A percentile compares a stretch with the other conserved stretches of the same genome.
These are phyloP conservation scores for Hypomecis atomaria DNA, from an alignment of 2,888 invertebrate species.

Conservation along the genomic window DNA sequence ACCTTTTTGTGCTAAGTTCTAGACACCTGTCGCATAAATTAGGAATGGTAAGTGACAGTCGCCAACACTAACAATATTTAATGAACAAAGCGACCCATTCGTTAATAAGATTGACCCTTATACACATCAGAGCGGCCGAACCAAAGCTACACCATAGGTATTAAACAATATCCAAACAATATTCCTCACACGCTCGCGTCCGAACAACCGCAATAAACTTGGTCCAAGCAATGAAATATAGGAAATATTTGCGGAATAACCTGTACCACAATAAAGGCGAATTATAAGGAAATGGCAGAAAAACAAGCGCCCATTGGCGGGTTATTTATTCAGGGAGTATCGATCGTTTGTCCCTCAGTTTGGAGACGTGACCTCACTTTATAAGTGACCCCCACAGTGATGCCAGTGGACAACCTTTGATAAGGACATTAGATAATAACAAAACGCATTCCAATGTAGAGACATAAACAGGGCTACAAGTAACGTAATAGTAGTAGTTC, in stretches of 20 bases:
- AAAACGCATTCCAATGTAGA: not conserved
- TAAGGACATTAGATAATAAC: too few relatives aligned
- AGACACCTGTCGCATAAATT: too few relatives aligned
- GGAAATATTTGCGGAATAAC: conserved; percentile 25
- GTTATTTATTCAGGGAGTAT: conserved; percentile 60
- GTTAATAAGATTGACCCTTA: not conserved
- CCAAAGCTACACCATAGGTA: not conserved
- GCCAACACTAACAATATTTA: too few relatives aligned
- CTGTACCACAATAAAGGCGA: conserved; percentile 29
- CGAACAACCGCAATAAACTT: conserved; percentile 25
- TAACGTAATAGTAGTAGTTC: too few relatives aligned
- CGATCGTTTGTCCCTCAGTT: conserved; percentile 47
- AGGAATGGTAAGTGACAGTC: too few relatives aligned
- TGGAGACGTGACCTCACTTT: conserved; percentile 51
- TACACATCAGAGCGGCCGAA: not conserved
- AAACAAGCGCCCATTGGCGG: conserved; percentile 46
- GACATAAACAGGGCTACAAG: too few relatives aligned
- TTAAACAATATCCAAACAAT: conserved; percentile 3
- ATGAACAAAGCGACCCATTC: not conserved
- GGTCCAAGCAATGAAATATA: conserved; percentile 25
- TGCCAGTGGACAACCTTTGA: conserved; percentile 14
- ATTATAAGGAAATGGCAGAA: conserved; percentile 39
- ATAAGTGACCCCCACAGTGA: conserved; percentile 36
- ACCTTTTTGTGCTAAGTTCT: too few relatives aligned
- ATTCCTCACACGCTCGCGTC: conserved; percentile 20